These are phyloP conservation scores for Cichladusa arquata DNA, from an alignment of 2,113 vertebrate genomes.

Conservation along the genomic window DNA sequence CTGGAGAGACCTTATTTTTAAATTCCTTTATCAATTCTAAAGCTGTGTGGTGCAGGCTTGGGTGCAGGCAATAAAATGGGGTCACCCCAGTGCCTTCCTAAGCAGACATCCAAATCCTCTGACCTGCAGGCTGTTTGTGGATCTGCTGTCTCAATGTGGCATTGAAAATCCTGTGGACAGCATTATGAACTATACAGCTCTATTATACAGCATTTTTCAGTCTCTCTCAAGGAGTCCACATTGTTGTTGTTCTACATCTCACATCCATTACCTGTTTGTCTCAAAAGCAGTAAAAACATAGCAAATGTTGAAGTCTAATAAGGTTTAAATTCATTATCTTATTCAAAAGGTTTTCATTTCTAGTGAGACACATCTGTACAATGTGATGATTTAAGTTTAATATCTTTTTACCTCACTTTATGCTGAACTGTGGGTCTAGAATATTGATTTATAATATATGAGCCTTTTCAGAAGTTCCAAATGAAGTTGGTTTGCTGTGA, in stretches of 20 bases:
- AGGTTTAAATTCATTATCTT: background rate
- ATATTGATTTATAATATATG: background rate
- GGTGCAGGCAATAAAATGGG: background rate
- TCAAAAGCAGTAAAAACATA: background rate
- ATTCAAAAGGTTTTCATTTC: background rate
- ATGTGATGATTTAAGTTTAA: background rate
- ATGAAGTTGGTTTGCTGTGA: background rate
- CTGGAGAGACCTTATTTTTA: background rate
- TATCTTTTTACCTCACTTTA: background rate
- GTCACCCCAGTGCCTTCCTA: background rate
- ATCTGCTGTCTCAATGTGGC: background rate
- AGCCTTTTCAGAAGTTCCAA: background rate
- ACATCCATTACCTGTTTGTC: background rate
- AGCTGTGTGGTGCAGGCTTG: background rate
- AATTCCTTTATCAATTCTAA: background rate
- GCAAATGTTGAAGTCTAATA: background rate
- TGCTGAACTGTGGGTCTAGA: background rate
- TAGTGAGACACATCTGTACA: background rate
- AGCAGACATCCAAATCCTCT: background rate
- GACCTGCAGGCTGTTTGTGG: background rate
- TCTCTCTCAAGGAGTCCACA: accelerated
- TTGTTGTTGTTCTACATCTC: background rate
- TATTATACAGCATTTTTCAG: background rate
- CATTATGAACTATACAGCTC: background rate
- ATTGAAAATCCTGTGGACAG: background rate